A percentile compares a stretch with the other conserved stretches of the same genome.
Evolutionary conservation across 2,888 invertebrate species (phyloP).

Genomic region (Itoplectis maculator): DNA sequence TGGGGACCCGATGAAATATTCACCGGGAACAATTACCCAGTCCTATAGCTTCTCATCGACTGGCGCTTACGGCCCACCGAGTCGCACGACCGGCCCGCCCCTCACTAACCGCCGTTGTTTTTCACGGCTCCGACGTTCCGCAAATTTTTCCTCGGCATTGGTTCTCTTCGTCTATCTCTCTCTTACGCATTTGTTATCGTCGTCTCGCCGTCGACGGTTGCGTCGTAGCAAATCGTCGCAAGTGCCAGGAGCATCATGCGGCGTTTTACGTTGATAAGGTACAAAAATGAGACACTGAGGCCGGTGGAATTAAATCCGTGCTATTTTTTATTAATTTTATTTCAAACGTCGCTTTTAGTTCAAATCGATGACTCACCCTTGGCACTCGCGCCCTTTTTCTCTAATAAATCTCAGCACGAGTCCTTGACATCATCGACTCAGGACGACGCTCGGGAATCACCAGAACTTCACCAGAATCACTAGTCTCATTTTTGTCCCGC

Average conservation of each 20-base stretch:
- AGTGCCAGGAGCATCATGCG: background rate
- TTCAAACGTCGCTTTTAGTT: background rate
- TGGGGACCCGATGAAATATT: slow-evolving; percentile 55
- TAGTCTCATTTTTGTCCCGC: no score
- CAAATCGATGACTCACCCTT: slow-evolving; percentile 37
- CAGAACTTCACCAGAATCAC: no score
- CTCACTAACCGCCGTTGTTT: slow-evolving; percentile 35
- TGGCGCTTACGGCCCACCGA: no score
- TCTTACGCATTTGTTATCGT: background rate
- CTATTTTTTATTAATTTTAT: background rate
- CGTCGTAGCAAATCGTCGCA: background rate
- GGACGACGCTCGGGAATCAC: no score
- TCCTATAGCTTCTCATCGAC: slow-evolving; percentile 42
- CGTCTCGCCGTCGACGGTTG: background rate
- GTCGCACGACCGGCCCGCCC: no score
- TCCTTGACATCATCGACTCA: slow-evolving; percentile 10
- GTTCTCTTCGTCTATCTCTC: background rate
- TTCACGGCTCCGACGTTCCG: slow-evolving; percentile 3
- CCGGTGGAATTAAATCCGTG: background rate
- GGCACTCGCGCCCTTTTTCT: background rate
- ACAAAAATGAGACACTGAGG: background rate
- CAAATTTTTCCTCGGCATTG: background rate
- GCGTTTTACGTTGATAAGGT: background rate
- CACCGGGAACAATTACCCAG: slow-evolving; percentile 9
- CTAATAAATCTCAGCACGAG: background rate